A percentile compares a stretch with the other conserved stretches of the same genome.
phyloP scores from a whole-genome alignment of 1,140 invertebrate genomes.

The Phocides pigmalion region DNA sequence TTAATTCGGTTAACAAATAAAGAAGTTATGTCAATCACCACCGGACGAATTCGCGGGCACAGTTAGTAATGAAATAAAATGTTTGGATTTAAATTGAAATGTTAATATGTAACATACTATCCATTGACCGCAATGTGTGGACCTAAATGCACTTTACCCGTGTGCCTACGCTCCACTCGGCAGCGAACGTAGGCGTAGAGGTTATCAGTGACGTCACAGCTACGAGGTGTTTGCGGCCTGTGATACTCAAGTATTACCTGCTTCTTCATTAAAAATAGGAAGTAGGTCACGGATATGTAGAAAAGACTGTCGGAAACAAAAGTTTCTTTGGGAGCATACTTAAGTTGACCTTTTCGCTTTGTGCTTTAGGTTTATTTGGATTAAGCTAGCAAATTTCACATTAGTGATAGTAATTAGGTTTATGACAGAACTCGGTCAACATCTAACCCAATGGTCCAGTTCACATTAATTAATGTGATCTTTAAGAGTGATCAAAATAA shows the following conservation, averaged over 20 bases:
- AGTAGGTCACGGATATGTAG: constrained; percentile 19
- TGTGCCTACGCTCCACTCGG: constrained; percentile 52
- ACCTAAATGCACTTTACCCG: constrained; percentile 39
- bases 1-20: no score
- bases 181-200: constrained; percentile 62
- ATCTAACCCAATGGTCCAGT: neutral
- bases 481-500: constrained; percentile 12
- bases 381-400: no score
- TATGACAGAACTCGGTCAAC: neutral
- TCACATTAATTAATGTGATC: constrained; percentile 1
- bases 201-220: constrained; percentile 59
- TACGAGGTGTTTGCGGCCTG: constrained; percentile 10
- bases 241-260: constrained; percentile 30
- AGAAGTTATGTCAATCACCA: no score
- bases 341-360: neutral
- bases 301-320: constrained; percentile 24
- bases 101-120: no score
- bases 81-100: no score
- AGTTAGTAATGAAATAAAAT: no score
- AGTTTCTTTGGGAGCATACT: neutral
- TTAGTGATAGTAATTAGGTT: neutral
- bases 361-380: neutral
- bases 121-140: no score
- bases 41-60: no score
- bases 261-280: constrained; percentile 29